A percentile compares a stretch with the other conserved stretches of the same genome.
phyloP scores from a whole-genome alignment of 2,113 vertebrate species.

The Odontesthes bonariensis region DNA sequence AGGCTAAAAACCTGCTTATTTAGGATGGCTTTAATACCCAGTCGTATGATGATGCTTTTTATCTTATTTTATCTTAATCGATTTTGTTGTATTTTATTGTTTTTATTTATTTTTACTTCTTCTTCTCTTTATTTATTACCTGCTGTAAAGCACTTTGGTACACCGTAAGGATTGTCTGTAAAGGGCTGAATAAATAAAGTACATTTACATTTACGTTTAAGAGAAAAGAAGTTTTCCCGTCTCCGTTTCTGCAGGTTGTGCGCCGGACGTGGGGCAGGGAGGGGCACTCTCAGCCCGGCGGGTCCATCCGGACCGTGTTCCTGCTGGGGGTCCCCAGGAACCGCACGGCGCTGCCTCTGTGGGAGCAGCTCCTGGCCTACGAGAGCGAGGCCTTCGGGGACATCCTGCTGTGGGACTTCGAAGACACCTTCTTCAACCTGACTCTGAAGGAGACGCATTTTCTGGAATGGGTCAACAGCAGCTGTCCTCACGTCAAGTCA shows the following conservation, averaged over 20 bases:
- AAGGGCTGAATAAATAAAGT: too few species aligned
- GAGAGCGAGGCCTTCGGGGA: constrained; percentile 89
- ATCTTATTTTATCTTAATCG: too few species aligned
- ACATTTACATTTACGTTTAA: too few species aligned
- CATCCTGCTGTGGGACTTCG: constrained; percentile 95
- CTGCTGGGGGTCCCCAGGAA: constrained; percentile 91
- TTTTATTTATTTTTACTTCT: too few species aligned
- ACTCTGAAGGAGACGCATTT: constrained; percentile 98
- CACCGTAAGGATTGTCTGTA: too few species aligned
- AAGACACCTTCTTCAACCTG: constrained; percentile 97
- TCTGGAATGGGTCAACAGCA: constrained; percentile 89
- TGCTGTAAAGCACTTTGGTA: too few species aligned
- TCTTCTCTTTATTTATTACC: too few species aligned
- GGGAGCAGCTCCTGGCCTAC: constrained; percentile 89
- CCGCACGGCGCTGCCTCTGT: constrained; percentile 80
- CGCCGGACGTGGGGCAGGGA: constrained; percentile 95
- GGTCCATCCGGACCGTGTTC: constrained; percentile 88
- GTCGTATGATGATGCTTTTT: too few species aligned
- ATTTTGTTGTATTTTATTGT: too few species aligned
- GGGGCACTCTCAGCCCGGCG: constrained; percentile 76
- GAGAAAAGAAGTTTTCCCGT: too few species aligned
- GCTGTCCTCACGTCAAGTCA: constrained; percentile 85
- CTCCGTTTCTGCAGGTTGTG: constrained; percentile 85
- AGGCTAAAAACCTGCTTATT: too few species aligned
- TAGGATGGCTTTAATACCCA: too few species aligned